Conservation (phyloP, 2,797 vertebrate genomes). For the Gymnoscopelus microlampas region DNA sequence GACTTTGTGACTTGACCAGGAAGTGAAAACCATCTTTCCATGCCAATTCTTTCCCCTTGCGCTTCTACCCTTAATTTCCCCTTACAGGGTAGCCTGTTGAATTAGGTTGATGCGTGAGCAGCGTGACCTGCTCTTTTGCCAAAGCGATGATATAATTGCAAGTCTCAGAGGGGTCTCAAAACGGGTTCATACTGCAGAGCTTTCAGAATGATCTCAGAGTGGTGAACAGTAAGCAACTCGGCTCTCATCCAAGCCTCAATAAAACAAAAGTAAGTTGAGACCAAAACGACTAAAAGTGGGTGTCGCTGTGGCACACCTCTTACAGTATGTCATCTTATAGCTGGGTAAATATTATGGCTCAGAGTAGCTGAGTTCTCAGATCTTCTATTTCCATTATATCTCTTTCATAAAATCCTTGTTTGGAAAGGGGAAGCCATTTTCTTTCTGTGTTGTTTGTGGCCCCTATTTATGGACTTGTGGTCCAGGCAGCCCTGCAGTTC, state of each 20-base stretch:
- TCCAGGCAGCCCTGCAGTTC: not conserved
- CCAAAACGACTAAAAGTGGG: slow-evolving; percentile 42
- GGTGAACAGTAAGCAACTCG: slow-evolving; percentile 16
- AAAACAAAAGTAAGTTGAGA: slow-evolving; percentile 34
- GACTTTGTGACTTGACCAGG: not conserved
- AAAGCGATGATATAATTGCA: slow-evolving; percentile 52
- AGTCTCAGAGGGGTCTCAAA: slow-evolving; percentile 18
- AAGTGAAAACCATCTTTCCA: not conserved
- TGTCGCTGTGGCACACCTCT: slow-evolving; percentile 40
- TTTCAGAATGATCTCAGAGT: slow-evolving; percentile 59
- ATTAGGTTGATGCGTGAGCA: slow-evolving; percentile 18
- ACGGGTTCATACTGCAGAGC: slow-evolving; percentile 28
- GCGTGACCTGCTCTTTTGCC: slow-evolving; percentile 18
- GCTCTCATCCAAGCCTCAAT: slow-evolving; percentile 39
- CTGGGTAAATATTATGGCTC: slow-evolving; percentile 70
- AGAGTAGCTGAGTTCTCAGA: slow-evolving; percentile 50
- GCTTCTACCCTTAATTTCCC: slow-evolving; percentile 6
- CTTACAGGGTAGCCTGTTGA: slow-evolving; percentile 6
- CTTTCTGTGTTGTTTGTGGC: slow-evolving; percentile 41
- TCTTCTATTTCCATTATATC: slow-evolving; percentile 29
- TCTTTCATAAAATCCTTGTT: slow-evolving; percentile 31
- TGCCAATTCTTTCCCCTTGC: not conserved
- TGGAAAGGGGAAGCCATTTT: slow-evolving; percentile 17
- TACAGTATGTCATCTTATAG: slow-evolving; percentile 51
- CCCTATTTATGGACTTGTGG: slow-evolving; percentile 37